Base-by-base conservation (phyloP, 2,888 invertebrate species). In the Luperina testacea region DNA sequence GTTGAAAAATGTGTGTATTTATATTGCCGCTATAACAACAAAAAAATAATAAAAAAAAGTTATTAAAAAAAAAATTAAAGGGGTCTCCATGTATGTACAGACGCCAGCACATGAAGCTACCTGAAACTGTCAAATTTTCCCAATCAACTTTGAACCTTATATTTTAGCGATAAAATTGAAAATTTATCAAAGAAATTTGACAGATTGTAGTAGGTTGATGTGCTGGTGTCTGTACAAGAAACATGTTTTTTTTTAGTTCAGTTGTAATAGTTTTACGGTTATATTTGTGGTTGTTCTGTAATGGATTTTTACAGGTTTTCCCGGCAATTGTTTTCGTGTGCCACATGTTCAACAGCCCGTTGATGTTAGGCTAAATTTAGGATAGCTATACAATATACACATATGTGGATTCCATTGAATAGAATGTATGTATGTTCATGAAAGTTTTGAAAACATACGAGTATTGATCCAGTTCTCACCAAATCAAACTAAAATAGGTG, bases 341-440 rank as follows among this genome's bases (percentile, higher is more conserved):
- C 38, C 27, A 38, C 27, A 80, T 73, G 73, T 80, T n/a, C 61
- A 80, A 24, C n/a, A 42, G 61, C 17, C 48, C 38, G 20, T 24
- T 38, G 51, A 15, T 24, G 38, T 45, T 64, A 1, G 8, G 20
- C 27, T 42, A 42, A 67, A 38, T 67, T 78, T 48, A 38, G 45
- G 64, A 13, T 13, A 65, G 7, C 2, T 65, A 69, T 45, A 78
- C 63, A 45, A 77, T 64, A 17, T 20, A 32, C 11, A 38, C 38
- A 0, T 13, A 15, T 42, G 64, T 48, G 5, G 27, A 38, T 53
- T 48, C 24, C 7, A 51, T 65, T 67, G 7, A 67, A 72, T 20
- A 27, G 2, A 17, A 11, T 32, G 32, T n/a, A 32, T 13, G 8
- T 65, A 48, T 53, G 42, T 64, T 59, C 1, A 67, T 38, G 20